Percentiles rank a stretch among this genome's conserved stretches.
Conservation (phyloP, 2,888 invertebrate genomes). For the Drosophila anceps region DNA sequence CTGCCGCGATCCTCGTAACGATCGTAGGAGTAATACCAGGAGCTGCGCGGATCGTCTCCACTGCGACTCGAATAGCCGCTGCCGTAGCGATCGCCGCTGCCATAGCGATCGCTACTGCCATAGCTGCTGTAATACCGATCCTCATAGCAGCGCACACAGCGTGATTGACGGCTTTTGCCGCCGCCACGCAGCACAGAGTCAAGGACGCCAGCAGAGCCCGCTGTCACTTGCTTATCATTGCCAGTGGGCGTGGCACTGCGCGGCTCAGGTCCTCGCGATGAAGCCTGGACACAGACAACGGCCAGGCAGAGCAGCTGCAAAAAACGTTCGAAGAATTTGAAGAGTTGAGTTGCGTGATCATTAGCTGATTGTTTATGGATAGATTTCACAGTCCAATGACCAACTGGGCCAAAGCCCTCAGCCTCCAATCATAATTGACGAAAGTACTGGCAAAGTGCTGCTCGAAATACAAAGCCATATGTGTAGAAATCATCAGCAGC, state of each 20-base stretch:
- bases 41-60: constrained; percentile 76
- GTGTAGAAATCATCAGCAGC: constrained; percentile 48
- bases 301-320: constrained; percentile 62
- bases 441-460: constrained; percentile 51
- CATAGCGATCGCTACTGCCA: constrained; percentile 41
- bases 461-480: constrained; percentile 55
- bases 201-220: constrained; percentile 57
- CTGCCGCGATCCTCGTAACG: constrained; percentile 79
- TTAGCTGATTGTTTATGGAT: constrained; percentile 73
- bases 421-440: constrained; percentile 76
- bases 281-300: constrained; percentile 50
- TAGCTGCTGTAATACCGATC: constrained; percentile 73
- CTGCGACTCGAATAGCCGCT: constrained; percentile 74
- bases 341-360: constrained; percentile 47
- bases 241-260: constrained; percentile 46
- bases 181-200: constrained; percentile 70
- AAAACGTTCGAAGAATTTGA: constrained; percentile 8
- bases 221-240: constrained; percentile 41
- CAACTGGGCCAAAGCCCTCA: constrained; percentile 73
- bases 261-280: constrained; percentile 57
- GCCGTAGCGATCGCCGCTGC: constrained; percentile 46
- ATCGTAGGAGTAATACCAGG: constrained; percentile 82
- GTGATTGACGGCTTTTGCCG: constrained; percentile 82
- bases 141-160: constrained; percentile 84
- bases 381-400: constrained; percentile 73